These are phyloP conservation scores for Sarcophaga rosellei DNA, from an alignment of 2,888 invertebrate species.

Conservation along the genomic window DNA sequence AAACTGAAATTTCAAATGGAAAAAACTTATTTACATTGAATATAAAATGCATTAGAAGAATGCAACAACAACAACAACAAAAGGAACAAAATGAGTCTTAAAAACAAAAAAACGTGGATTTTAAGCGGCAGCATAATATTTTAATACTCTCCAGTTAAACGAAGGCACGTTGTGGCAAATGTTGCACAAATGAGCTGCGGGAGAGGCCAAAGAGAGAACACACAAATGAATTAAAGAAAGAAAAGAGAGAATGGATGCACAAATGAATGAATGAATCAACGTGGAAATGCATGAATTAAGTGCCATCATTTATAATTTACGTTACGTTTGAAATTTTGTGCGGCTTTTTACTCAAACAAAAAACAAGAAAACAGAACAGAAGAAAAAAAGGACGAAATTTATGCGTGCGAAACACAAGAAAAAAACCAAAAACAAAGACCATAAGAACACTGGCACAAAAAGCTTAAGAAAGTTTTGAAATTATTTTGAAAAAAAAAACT, in stretches of 20 bases:
- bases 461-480: neutral
- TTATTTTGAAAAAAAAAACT: neutral
- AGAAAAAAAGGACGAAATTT: constrained; percentile 16
- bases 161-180: constrained; percentile 51
- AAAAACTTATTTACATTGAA: constrained; percentile 59
- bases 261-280: neutral
- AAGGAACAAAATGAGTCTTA: constrained; percentile 35
- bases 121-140: constrained; percentile 48
- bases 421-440: neutral
- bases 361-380: neutral
- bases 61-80: constrained; percentile 12
- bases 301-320: neutral
- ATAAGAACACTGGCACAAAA: neutral
- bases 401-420: constrained; percentile 29
- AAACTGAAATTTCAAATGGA: neutral
- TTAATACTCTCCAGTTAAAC: constrained; percentile 58
- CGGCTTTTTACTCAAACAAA: neutral
- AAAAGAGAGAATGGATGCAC: neutral
- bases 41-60: constrained; percentile 48
- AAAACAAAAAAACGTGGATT: constrained; percentile 14
- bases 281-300: neutral
- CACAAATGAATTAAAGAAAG: constrained; percentile 21
- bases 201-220: neutral
- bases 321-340: neutral
- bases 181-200: constrained; percentile 21